Evolutionary conservation across 2,888 invertebrate species (phyloP).

Genomic region (Fissipunctia ypsillon): DNA sequence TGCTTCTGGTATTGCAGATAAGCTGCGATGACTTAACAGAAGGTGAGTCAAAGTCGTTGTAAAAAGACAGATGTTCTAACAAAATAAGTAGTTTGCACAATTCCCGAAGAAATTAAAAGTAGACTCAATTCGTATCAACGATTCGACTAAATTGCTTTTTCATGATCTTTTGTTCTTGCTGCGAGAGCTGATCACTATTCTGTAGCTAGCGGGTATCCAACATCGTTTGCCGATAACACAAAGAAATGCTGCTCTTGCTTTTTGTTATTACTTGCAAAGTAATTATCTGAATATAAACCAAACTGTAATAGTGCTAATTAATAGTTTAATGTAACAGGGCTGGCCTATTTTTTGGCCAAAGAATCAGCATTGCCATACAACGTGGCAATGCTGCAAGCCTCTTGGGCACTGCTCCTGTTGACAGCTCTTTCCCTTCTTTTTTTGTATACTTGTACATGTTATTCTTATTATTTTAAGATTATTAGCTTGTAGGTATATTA

Average conservation of each 20-base stretch:
- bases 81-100: not conserved
- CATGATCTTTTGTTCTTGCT: conserved; percentile 38
- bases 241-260: conserved; percentile 13
- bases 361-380: too few relatives aligned
- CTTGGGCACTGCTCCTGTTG: too few relatives aligned
- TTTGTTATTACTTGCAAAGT: conserved; percentile 6
- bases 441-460: too few relatives aligned
- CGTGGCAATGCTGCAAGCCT: too few relatives aligned
- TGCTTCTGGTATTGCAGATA: not conserved
- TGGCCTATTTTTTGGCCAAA: too few relatives aligned
- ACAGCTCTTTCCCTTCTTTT: too few relatives aligned
- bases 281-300: not conserved
- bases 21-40: not conserved
- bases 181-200: conserved; percentile 32
- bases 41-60: not conserved
- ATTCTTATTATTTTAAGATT: too few relatives aligned
- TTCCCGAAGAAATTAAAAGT: conserved; percentile 28
- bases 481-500: too few relatives aligned
- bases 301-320: not conserved
- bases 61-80: not conserved
- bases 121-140: conserved; percentile 17
- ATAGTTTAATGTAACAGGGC: too few relatives aligned
- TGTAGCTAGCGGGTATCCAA: conserved; percentile 7
- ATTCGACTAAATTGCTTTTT: conserved; percentile 39
- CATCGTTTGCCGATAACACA: conserved; percentile 30